Percentiles rank a stretch among this genome's conserved stretches.
Conservation (phyloP, 2,888 invertebrate genomes). For the Heteromurus nitidus region DNA sequence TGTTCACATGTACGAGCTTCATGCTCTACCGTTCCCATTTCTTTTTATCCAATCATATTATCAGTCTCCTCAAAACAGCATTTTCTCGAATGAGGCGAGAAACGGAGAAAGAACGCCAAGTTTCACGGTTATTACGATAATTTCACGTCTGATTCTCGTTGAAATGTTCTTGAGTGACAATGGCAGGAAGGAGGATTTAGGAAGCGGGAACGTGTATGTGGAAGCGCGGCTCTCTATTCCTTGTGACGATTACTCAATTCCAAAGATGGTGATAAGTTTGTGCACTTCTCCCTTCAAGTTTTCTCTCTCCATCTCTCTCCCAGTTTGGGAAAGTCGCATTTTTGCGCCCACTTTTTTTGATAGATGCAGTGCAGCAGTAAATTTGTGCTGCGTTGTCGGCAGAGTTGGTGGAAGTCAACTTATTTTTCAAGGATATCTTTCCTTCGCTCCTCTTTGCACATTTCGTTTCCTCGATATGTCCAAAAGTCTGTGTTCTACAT, state of each 20-base stretch:
- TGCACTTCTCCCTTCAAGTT: not conserved
- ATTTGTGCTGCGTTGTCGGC: not conserved
- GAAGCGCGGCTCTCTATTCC: not conserved
- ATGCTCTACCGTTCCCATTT: too few relatives aligned
- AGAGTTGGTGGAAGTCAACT: conserved; percentile 4
- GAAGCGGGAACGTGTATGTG: not conserved
- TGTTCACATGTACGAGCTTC: too few relatives aligned
- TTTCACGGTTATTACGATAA: conserved; percentile 65
- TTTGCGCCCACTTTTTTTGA: not conserved
- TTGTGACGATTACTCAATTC: conserved; percentile 3
- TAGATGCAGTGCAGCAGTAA: conserved; percentile 13
- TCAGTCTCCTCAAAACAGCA: too few relatives aligned
- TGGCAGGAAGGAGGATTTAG: not conserved
- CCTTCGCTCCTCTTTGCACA: too few relatives aligned
- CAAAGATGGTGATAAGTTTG: conserved; percentile 12
- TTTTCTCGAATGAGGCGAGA: not conserved
- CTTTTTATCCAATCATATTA: not conserved
- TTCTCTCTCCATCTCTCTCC: not conserved
- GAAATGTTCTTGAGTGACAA: not conserved
- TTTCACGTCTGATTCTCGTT: conserved; percentile 45
- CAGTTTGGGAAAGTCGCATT: not conserved
- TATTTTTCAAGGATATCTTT: conserved; percentile 7
- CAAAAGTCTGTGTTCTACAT: not conserved
- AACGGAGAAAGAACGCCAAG: conserved; percentile 5
- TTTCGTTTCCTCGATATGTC: not conserved